A percentile compares a stretch with the other conserved stretches of the same genome.
Conservation (phyloP, 2,797 vertebrate genomes). For the Valencia hispanica region DNA sequence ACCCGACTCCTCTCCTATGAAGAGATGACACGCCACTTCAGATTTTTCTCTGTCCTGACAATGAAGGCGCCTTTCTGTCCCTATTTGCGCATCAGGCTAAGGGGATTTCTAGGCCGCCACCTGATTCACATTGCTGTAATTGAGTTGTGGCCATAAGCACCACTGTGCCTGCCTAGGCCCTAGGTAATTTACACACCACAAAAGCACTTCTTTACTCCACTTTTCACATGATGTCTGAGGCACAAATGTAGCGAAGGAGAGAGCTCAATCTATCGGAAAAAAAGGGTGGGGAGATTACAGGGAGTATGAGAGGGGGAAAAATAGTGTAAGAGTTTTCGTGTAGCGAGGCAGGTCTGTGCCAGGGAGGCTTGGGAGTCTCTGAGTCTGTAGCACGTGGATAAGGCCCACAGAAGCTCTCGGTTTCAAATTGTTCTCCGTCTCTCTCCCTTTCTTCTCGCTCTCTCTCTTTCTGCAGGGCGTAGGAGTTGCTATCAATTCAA, state of each 20-base stretch:
- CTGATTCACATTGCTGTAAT: slow-evolving; percentile 82
- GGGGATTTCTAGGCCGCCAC: slow-evolving; percentile 77
- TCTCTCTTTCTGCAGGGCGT: slow-evolving; percentile 61
- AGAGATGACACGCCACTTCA: slow-evolving; percentile 57
- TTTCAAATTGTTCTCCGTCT: slow-evolving; percentile 75
- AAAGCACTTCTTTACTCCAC: slow-evolving; percentile 71
- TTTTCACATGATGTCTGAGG: slow-evolving; percentile 75
- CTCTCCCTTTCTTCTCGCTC: slow-evolving; percentile 56
- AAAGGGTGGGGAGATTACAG: slow-evolving; percentile 63
- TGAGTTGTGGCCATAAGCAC: slow-evolving; percentile 75
- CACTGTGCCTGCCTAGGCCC: slow-evolving; percentile 63
- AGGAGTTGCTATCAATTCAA: slow-evolving; percentile 74
- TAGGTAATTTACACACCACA: slow-evolving; percentile 76
- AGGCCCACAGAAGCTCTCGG: slow-evolving; percentile 68
- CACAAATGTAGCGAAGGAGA: slow-evolving; percentile 47
- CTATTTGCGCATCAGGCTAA: slow-evolving; percentile 60
- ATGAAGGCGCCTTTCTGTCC: slow-evolving; percentile 72
- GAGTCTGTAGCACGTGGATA: slow-evolving; percentile 77
- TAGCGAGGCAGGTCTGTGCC: slow-evolving; percentile 52
- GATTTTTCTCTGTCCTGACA: slow-evolving; percentile 54
- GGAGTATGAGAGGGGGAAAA: slow-evolving; percentile 56
- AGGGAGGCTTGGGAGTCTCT: slow-evolving; percentile 62
- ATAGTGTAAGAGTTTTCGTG: slow-evolving; percentile 64
- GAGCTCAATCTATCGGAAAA: slow-evolving; percentile 58
- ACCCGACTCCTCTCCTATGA: slow-evolving; percentile 33